Base-by-base conservation (phyloP, 1,140 invertebrate genomes). In the Neodiprion virginianus region DNA sequence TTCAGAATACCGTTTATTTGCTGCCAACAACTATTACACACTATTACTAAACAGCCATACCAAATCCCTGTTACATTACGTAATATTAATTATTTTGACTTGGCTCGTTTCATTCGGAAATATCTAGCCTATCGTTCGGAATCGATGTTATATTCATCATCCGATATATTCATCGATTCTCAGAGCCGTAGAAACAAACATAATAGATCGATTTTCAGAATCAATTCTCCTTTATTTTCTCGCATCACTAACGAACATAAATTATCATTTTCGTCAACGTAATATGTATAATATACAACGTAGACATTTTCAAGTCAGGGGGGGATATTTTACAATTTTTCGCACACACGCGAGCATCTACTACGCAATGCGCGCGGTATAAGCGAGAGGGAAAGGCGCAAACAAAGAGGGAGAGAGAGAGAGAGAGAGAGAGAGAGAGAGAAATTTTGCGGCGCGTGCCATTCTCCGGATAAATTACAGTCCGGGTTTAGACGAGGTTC, bases 341-440 rank as follows among this genome's bases (percentile, higher is more conserved):
- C 28, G 28, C 28, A 28, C 28, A 5, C 5, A 28, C 1, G 5
- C 28, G 28, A 1, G 5, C 5, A 28, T 5, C 28, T 40, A 40
- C 28, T 40, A 40, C 28, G 28, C 5, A 40, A 40, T 40, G 28
- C 28, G 28, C 28, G 28, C 28, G 28, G 28, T 40, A 5, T 40
- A 40, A 40, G 5, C 28, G 28, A 40, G 28, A 40, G 28, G 5
- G 28, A 5, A 40, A 76, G 73, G 17, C 17, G 17, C 17, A 21
- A 21, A 21, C 17, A 71, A 61, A 71, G 21, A 48, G 48, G 70
- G 50, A 71, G 23, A 71, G 67, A 74, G 70, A 73, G 74, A 21
- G 74, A 76, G 73, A 74, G 72, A 53, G 78, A 17, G 47, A 66
- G 28, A 10, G 23, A 47, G 68, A 21, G 12, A 74, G 70, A 74